Evolutionary conservation across 1,140 invertebrate genomes (phyloP).

Genomic region (Branchinecta lynchi): DNA sequence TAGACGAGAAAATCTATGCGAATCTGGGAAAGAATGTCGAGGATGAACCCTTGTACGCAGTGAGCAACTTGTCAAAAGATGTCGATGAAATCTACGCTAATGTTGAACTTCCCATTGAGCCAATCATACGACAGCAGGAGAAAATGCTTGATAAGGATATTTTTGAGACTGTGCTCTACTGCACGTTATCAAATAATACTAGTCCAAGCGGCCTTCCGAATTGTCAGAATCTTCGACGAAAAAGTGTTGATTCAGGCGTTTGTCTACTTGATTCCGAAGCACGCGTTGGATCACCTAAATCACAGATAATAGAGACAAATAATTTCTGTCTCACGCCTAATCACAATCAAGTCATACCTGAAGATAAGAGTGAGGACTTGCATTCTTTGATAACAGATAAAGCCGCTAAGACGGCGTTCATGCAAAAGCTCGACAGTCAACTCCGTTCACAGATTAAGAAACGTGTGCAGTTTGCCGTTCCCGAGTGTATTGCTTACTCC

Average conservation of each 20-base stretch:
- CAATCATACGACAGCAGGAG: neutral
- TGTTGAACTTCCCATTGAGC: neutral
- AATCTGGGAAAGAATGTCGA: neutral
- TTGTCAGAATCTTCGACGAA: neutral
- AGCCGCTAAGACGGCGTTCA: neutral
- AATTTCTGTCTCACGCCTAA: neutral
- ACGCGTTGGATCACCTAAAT: neutral
- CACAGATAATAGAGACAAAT: neutral
- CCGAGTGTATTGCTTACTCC: neutral
- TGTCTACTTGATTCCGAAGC: neutral
- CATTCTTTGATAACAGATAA: neutral
- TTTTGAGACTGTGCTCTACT: neutral
- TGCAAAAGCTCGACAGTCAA: neutral
- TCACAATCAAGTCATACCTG: neutral
- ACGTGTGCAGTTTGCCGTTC: slow-evolving; percentile 2
- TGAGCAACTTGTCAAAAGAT: neutral
- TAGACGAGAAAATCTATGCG: neutral
- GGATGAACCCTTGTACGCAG: neutral
- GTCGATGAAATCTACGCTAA: neutral
- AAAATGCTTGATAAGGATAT: neutral
- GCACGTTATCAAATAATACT: neutral
- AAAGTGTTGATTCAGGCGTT: neutral
- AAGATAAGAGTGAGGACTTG: neutral
- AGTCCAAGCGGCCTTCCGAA: neutral
- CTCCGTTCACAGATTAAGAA: neutral